phyloP scores from a whole-genome alignment of 64 coral and sea anemone species.

The Catalaphyllia jardinei region DNA sequence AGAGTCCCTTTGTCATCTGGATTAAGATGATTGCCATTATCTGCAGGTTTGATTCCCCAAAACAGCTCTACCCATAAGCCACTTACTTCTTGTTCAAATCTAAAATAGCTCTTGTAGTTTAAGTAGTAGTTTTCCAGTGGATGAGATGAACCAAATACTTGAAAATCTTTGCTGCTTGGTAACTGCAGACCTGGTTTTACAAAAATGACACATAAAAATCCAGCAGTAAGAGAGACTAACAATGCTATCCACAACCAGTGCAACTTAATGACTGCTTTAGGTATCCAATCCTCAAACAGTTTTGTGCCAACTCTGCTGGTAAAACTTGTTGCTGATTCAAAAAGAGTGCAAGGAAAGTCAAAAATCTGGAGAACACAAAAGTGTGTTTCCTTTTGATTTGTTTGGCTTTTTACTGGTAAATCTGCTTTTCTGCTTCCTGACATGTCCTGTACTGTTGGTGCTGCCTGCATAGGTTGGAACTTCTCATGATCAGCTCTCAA shows the following conservation, averaged over 20 bases:
- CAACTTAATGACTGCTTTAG: constrained; percentile 74
- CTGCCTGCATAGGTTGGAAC: not conserved
- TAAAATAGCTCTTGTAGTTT: constrained; percentile 71
- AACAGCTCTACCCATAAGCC: constrained; percentile 32
- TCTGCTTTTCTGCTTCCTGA: not conserved
- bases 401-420: not conserved
- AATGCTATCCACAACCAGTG: constrained; percentile 72
- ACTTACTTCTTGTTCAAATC: constrained; percentile 51
- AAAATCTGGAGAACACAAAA: constrained; percentile 46
- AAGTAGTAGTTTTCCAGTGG: constrained; percentile 78
- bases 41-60: constrained; percentile 80
- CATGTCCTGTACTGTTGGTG: constrained; percentile 26
- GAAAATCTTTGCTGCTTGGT: constrained; percentile 80
- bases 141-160: constrained; percentile 77
- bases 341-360: constrained; percentile 77
- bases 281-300: constrained; percentile 63
- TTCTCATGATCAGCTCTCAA: not conserved
- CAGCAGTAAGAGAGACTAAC: constrained; percentile 58
- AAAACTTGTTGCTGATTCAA: constrained; percentile 24
- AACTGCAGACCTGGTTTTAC: constrained; percentile 66
- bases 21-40: constrained; percentile 85
- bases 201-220: constrained; percentile 82
- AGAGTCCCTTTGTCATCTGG: constrained; percentile 77
- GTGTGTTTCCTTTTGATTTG: not conserved
- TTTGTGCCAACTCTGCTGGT: constrained; percentile 42